These are phyloP conservation scores for Zaprionus nigranus DNA, from an alignment of 1,140 invertebrate species.

Conservation along the genomic window DNA sequence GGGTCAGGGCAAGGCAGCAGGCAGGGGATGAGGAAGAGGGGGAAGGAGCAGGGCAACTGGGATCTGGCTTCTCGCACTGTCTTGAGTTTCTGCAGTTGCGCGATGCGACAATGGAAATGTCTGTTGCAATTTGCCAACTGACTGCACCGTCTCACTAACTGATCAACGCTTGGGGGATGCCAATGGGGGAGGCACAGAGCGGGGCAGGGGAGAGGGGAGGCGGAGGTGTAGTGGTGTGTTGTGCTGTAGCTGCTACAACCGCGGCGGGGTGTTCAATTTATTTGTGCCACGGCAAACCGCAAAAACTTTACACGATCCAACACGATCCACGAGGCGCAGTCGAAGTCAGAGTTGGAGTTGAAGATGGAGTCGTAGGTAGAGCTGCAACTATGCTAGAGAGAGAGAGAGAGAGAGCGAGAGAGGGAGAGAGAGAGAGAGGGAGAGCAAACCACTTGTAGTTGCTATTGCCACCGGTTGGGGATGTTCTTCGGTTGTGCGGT, in stretches of 20 bases:
- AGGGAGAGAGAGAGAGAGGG: background rate
- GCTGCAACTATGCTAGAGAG: constrained; percentile 5
- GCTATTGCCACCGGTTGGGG: background rate
- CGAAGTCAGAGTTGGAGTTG: constrained; percentile 17
- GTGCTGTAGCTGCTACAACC: constrained; percentile 28
- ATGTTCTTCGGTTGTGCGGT: constrained; percentile 54
- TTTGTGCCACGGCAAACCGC: constrained; percentile 72
- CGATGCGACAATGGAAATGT: constrained; percentile 68
- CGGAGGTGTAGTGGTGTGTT: background rate
- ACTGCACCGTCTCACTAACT: constrained; percentile 49
- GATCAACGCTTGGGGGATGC: constrained; percentile 18
- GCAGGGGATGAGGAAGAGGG: background rate
- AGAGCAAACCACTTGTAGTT: constrained; percentile 1
- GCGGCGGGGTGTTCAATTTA: constrained; percentile 55
- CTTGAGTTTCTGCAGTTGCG: constrained; percentile 43
- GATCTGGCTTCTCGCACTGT: constrained; percentile 48
- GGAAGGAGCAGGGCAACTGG: constrained; percentile 14
- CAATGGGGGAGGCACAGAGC: background rate
- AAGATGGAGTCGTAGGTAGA: background rate
- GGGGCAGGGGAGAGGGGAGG: background rate
- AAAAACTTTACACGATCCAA: constrained; percentile 66
- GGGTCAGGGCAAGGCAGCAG: background rate
- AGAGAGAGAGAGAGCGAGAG: background rate
- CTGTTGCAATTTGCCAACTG: constrained; percentile 82
- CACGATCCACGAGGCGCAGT: constrained; percentile 47